Conservation (phyloP, 2,113 vertebrate species). For the Pachypanchax playfairii region DNA sequence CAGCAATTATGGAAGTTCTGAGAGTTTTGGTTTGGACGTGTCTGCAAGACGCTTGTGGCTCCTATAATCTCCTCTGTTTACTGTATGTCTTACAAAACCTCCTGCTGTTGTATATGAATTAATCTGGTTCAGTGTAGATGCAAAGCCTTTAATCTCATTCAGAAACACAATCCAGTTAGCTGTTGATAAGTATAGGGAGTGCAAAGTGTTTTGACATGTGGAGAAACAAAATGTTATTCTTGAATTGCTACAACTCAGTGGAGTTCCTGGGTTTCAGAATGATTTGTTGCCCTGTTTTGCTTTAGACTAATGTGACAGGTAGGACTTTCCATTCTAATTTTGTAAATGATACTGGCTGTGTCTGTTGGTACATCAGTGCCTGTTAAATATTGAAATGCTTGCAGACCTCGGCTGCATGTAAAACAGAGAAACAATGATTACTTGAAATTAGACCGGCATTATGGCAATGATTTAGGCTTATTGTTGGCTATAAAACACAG, state of each 20-base stretch:
- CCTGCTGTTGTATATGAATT: conserved; percentile 10
- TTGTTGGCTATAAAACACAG: conserved; percentile 52
- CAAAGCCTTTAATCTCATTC: conserved; percentile 4
- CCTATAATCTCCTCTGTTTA: conserved; percentile 9
- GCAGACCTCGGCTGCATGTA: conserved; percentile 38
- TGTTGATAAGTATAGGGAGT: neutral
- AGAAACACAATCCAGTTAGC: conserved; percentile 6
- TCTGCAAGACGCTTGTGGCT: neutral
- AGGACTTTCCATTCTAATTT: neutral
- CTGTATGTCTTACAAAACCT: neutral
- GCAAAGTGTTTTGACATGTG: neutral
- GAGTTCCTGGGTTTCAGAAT: neutral
- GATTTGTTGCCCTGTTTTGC: neutral
- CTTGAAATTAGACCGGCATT: conserved; percentile 48
- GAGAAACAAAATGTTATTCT: neutral
- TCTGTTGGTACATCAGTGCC: neutral
- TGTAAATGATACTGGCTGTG: neutral
- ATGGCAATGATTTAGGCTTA: conserved; percentile 57
- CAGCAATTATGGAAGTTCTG: conserved; percentile 29
- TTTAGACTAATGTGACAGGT: neutral
- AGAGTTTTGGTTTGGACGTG: conserved; percentile 28
- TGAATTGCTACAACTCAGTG: neutral
- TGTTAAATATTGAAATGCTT: conserved; percentile 16
- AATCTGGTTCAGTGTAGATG: conserved; percentile 6
- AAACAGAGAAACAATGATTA: conserved; percentile 50